phyloP scores from a whole-genome alignment of 2,888 invertebrate species.

The Eutolmus rufibarbis region DNA sequence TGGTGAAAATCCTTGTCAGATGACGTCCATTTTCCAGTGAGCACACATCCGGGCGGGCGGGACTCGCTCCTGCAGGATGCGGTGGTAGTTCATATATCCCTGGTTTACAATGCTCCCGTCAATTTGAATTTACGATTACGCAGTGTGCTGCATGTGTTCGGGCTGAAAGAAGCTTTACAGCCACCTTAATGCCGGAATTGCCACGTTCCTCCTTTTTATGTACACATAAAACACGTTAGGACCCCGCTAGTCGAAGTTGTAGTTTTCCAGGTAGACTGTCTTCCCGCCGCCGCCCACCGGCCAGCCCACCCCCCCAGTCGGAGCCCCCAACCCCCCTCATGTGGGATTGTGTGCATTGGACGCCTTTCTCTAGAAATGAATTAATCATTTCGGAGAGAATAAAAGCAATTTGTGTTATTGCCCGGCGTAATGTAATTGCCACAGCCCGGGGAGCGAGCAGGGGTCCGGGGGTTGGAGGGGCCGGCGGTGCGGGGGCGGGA shows the following conservation, averaged over 20 bases:
- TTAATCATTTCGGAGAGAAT: constrained; percentile 49
- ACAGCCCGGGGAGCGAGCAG: constrained; percentile 22
- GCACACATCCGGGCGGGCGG: neutral
- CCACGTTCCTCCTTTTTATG: constrained; percentile 36
- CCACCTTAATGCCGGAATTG: constrained; percentile 34
- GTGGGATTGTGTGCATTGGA: constrained; percentile 10
- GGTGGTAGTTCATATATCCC: constrained; percentile 20
- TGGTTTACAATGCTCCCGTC: constrained; percentile 32
- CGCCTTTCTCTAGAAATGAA: constrained; percentile 47
- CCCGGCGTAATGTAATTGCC: constrained; percentile 50
- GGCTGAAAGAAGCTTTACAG: constrained; percentile 16
- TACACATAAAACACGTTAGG: constrained; percentile 37
- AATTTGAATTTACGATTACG: constrained; percentile 39
- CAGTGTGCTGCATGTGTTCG: constrained; percentile 33
- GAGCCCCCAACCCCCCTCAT: neutral
- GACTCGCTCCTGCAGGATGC: neutral
- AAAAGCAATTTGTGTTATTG: constrained; percentile 50
- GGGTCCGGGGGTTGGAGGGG: neutral
- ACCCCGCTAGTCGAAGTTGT: constrained; percentile 12
- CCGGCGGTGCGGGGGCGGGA: neutral
- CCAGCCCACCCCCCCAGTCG: neutral
- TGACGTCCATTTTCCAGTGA: constrained; percentile 25
- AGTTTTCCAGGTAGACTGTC: neutral
- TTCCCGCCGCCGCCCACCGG: neutral
- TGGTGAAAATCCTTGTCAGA: constrained; percentile 37